Evolutionary conservation across 2,888 invertebrate species (phyloP).

Genomic region (Plagiodera versicolora): DNA sequence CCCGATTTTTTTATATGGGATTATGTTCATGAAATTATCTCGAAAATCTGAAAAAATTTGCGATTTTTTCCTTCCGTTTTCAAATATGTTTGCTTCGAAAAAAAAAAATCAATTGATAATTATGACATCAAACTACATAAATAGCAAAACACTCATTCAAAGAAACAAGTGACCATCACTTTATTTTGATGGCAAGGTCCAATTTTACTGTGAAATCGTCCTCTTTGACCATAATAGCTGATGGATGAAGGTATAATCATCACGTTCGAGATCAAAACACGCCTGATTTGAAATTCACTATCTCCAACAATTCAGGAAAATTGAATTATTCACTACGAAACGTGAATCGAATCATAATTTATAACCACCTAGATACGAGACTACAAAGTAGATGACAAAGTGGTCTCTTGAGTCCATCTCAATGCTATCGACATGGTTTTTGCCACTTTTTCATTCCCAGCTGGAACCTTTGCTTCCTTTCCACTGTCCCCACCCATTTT

Average conservation of each 20-base stretch:
- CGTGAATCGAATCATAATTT: constrained; percentile 16
- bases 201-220: constrained; percentile 5
- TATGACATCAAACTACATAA: too few species aligned
- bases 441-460: too few species aligned
- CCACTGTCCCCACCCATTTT: too few species aligned
- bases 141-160: not conserved
- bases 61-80: too few species aligned
- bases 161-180: not conserved
- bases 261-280: constrained; percentile 16
- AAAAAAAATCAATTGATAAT: too few species aligned
- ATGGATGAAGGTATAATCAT: constrained; percentile 16
- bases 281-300: constrained; percentile 17
- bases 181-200: constrained; percentile 5
- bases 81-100: too few species aligned
- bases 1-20: not conserved
- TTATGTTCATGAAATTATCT: too few species aligned
- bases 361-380: not conserved
- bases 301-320: constrained; percentile 15
- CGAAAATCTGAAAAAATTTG: too few species aligned
- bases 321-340: constrained; percentile 17
- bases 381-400: too few species aligned
- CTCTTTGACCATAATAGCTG: constrained; percentile 16
- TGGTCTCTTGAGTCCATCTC: too few species aligned
- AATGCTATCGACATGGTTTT: too few species aligned
- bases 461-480: too few species aligned